Percentiles rank a stretch among this genome's conserved stretches.
phyloP scores from a whole-genome alignment of 2,797 vertebrate genomes.

The Triplophysa yarkandensis region DNA sequence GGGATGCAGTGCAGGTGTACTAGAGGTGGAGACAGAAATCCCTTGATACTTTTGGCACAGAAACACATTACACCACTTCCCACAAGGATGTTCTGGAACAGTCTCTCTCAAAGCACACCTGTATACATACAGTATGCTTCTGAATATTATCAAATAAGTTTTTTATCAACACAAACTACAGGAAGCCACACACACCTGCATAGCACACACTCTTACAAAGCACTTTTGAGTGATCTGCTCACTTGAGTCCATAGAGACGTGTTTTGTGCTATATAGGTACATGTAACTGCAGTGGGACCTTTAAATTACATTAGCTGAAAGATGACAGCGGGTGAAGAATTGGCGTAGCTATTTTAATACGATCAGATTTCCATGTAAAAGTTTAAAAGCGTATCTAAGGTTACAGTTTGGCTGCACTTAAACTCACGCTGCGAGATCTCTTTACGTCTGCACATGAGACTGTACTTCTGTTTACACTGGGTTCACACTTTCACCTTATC shows the following conservation, averaged over 20 bases:
- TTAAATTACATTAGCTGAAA: not conserved
- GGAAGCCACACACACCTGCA: not conserved
- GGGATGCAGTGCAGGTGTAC: not conserved
- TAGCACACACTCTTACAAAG: conserved; percentile 7
- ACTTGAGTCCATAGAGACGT: not conserved
- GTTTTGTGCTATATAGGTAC: not conserved
- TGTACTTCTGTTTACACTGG: conserved; percentile 9
- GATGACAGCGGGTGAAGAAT: conserved; percentile 16
- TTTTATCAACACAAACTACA: conserved; percentile 12
- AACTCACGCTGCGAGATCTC: conserved; percentile 35
- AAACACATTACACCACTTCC: conserved; percentile 9
- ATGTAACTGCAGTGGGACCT: not conserved
- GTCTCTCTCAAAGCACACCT: not conserved
- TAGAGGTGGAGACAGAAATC: not conserved
- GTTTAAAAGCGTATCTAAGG: conserved; percentile 34
- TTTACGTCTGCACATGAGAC: conserved; percentile 39
- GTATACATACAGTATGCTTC: not conserved
- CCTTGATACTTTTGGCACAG: conserved; percentile 2
- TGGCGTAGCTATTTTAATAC: conserved; percentile 41
- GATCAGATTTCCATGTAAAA: conserved; percentile 54
- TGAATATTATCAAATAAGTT: too few relatives aligned
- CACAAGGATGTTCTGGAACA: not conserved
- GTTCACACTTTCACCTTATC: conserved; percentile 38
- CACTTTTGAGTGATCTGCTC: not conserved
- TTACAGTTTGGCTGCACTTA: conserved; percentile 40